phyloP scores from a whole-genome alignment of 2,113 vertebrate genomes.

The Seriola quinqueradiata region DNA sequence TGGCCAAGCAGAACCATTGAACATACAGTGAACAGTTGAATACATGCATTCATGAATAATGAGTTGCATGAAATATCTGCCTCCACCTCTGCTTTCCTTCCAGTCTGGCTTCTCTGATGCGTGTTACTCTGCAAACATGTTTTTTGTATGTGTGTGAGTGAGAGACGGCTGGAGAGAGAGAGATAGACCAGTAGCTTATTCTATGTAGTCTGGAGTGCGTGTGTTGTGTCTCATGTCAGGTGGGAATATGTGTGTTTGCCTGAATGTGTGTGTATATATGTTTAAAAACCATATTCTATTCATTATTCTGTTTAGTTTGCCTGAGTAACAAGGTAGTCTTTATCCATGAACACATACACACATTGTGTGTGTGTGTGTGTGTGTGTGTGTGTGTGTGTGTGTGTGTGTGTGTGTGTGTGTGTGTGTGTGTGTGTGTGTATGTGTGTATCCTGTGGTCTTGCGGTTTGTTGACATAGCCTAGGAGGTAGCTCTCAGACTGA shows the following conservation, averaged over 20 bases:
- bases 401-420: slow-evolving; percentile 48
- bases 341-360: slow-evolving; percentile 46
- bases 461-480: slow-evolving; percentile 71
- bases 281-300: slow-evolving; percentile 44
- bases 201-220: slow-evolving; percentile 7
- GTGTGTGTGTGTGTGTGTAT: slow-evolving; percentile 51
- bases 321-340: slow-evolving; percentile 66
- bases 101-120: not conserved
- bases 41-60: slow-evolving; percentile 47
- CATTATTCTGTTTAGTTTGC: slow-evolving; percentile 44
- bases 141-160: not conserved
- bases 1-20: slow-evolving; percentile 34
- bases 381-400: slow-evolving; percentile 48
- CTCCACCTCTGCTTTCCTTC: not conserved
- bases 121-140: slow-evolving; percentile 21
- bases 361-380: slow-evolving; percentile 43
- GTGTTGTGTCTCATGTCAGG: slow-evolving; percentile 36
- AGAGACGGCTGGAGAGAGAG: not conserved
- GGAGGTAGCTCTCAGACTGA: slow-evolving; percentile 60
- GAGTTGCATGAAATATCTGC: slow-evolving; percentile 16
- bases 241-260: slow-evolving; percentile 17
- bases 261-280: slow-evolving; percentile 30
- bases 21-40: slow-evolving; percentile 23
- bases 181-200: not conserved
- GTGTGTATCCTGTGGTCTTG: slow-evolving; percentile 61